A percentile compares a stretch with the other conserved stretches of the same genome.
These are phyloP conservation scores for Mesorhabditis spiculigera DNA, from an alignment of 2,888 invertebrate species.

Conservation along the genomic window DNA sequence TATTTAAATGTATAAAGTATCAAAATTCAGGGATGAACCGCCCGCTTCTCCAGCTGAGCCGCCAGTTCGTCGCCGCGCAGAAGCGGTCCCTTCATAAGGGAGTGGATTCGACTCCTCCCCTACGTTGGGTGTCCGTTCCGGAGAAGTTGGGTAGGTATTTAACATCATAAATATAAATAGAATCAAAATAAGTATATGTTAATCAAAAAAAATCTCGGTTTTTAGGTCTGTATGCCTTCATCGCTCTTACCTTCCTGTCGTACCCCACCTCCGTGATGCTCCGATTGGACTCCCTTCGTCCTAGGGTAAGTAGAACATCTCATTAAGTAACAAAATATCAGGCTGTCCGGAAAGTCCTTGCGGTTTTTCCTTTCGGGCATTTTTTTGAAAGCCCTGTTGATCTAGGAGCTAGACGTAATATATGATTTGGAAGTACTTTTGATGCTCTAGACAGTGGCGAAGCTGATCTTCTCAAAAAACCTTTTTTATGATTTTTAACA, in stretches of 20 bases:
- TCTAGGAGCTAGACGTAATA: too few relatives aligned
- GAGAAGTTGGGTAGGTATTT: constrained; percentile 21
- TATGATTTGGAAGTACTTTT: too few relatives aligned
- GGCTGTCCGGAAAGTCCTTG: neutral
- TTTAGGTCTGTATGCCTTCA: constrained; percentile 43
- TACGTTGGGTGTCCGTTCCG: constrained; percentile 33
- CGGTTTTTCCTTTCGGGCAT: too few relatives aligned
- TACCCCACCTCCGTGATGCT: constrained; percentile 54
- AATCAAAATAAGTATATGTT: neutral
- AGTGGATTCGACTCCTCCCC: constrained; percentile 44
- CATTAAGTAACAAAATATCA: neutral
- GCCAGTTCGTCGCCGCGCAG: constrained; percentile 24
- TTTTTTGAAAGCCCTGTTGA: too few relatives aligned
- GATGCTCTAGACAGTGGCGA: too few relatives aligned
- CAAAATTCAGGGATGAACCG: constrained; percentile 23
- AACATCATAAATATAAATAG: neutral
- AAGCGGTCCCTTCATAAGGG: constrained; percentile 46
- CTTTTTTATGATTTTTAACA: too few relatives aligned
- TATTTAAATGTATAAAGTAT: neutral
- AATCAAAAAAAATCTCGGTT: neutral
- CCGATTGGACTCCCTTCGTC: constrained; percentile 51
- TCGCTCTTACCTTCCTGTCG: constrained; percentile 44
- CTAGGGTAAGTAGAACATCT: constrained; percentile 18
- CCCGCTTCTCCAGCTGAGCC: constrained; percentile 26
- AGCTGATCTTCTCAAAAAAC: too few relatives aligned